These are phyloP conservation scores for Oligia fasciuncula DNA, from an alignment of 2,888 invertebrate genomes.

Conservation along the genomic window DNA sequence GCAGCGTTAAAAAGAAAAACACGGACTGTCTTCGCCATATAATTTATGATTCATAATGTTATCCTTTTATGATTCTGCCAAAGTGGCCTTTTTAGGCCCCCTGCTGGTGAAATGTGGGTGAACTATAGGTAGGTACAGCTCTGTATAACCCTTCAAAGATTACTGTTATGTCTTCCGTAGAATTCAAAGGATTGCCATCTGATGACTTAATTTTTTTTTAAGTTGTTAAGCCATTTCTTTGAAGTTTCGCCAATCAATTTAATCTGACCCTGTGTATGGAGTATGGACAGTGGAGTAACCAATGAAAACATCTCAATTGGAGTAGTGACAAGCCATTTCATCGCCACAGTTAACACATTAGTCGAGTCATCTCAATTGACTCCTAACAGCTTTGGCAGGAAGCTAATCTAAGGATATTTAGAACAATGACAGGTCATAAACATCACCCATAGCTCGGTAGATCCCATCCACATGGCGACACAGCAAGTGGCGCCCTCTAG, in stretches of 20 bases:
- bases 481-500: not conserved
- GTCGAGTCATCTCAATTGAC: constrained; percentile 41
- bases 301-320: constrained; percentile 41
- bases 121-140: no score
- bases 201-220: not conserved
- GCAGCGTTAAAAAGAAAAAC: no score
- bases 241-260: not conserved
- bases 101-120: no score
- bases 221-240: not conserved
- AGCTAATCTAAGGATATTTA: constrained; percentile 28
- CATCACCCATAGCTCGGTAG: not conserved
- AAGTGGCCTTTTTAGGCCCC: no score
- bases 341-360: constrained; percentile 50
- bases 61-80: no score
- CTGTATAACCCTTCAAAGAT: not conserved
- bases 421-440: constrained; percentile 25
- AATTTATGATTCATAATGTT: no score
- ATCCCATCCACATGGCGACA: not conserved
- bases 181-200: not conserved
- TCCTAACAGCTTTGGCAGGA: constrained; percentile 44
- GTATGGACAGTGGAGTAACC: not conserved
- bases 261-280: not conserved
- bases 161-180: not conserved
- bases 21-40: no score
- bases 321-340: constrained; percentile 51